Base-by-base conservation (phyloP, 2,797 vertebrate genomes). In the Sus cebifrons region DNA sequence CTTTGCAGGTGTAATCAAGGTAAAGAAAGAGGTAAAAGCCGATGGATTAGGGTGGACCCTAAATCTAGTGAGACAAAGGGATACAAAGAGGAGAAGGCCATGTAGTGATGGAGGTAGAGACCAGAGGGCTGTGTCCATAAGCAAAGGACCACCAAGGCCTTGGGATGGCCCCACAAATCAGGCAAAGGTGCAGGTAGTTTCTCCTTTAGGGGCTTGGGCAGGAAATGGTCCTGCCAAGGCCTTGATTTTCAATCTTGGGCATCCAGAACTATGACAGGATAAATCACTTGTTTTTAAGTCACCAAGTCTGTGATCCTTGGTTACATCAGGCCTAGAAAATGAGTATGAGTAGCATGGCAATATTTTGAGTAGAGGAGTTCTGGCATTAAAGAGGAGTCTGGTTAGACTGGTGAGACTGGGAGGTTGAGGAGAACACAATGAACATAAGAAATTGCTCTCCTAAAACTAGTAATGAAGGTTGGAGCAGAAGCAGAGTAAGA, bases 181-280 rank as follows among this genome's bases (percentile, higher is more conserved):
- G 17, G 16, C 36, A 5, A 68, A 36, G 15, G 0, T 4, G 10
- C 3, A 52, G 23, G 1, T 0, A 0, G 8, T 27, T 71, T 23
- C 62, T 52, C 10, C 11, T 16, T 68, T 27, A 36, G 11, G 9
- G 8, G 12, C 5, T 62, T 15, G 9, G n/a, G 18, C 70, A 87
- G 17, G n/a, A 88, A 65, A 5, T 36, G 6, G 32, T 5, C 23
- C 14, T 54, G 10, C 2, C 16, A 86, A 79, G 52, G 20, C 5
- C 21, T 44, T 12, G 2, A 14, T 27, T 91, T 68, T 15, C 3
- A 17, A 36, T 5, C 58, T 40, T 21, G 21, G 16, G 29, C 58
- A 29, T 64, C 17, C 16, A 82, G 14, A 91, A 58, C 20, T 52
- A 62, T 27, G 52, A 78, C 14, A 62, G 15, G 86, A 89, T 32